Evolutionary conservation across 2,888 invertebrate genomes (phyloP).

Genomic region (Diarsia mendica): DNA sequence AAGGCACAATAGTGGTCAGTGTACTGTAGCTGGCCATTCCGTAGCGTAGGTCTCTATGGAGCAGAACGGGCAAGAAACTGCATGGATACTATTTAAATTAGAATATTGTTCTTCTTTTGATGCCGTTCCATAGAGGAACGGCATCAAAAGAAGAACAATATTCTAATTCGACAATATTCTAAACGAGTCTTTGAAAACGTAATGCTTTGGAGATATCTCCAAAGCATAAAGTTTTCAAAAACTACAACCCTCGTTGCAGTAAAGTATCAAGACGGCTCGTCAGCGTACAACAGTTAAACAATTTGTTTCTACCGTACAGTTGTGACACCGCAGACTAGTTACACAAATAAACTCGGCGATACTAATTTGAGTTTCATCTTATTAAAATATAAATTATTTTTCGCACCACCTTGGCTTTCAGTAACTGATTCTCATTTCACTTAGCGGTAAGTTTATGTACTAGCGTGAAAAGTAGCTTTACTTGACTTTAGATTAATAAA

Average conservation of each 20-base stretch:
- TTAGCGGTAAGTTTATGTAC: conserved; percentile 48
- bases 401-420: conserved; percentile 46
- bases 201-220: too few species aligned
- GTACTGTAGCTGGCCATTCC: too few species aligned
- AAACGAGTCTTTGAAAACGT: too few species aligned
- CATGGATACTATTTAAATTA: too few species aligned
- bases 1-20: too few species aligned
- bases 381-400: conserved; percentile 71
- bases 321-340: conserved; percentile 80
- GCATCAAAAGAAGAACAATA: too few species aligned
- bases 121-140: too few species aligned
- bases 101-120: too few species aligned
- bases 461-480: conserved; percentile 3
- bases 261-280: conserved; percentile 71
- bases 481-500: background rate
- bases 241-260: background rate
- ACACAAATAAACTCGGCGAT: conserved; percentile 75
- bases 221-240: too few species aligned
- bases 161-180: too few species aligned
- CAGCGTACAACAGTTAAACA: conserved; percentile 68
- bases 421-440: conserved; percentile 53
- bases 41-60: too few species aligned
- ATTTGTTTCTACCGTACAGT: conserved; percentile 75
- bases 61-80: too few species aligned
- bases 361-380: conserved; percentile 64